Conservation (phyloP, 2,797 vertebrate species). For the Pygocentrus nattereri region DNA sequence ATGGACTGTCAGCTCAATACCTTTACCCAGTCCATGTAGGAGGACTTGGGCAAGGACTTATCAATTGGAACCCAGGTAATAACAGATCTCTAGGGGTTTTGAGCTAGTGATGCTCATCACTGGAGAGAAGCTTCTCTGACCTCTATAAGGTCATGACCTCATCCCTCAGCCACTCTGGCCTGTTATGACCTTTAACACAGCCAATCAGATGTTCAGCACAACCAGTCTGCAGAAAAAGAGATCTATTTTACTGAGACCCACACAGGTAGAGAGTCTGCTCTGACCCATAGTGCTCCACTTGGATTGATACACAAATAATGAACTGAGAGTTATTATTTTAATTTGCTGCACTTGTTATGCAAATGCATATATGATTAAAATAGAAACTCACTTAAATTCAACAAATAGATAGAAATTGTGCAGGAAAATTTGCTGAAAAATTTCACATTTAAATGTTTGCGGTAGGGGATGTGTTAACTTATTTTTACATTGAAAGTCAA, state of each 20-base stretch:
- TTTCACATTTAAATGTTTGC: too few relatives aligned
- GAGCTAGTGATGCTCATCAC: slow-evolving; percentile 11
- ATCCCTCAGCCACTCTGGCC: slow-evolving; percentile 2
- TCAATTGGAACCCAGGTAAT: not conserved
- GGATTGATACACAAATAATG: too few relatives aligned
- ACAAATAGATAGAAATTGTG: too few relatives aligned
- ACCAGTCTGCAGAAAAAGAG: not conserved
- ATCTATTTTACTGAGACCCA: not conserved
- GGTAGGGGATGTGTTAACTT: too few relatives aligned
- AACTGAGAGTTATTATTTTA: too few relatives aligned
- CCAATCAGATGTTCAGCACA: not conserved
- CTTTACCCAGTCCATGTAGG: not conserved
- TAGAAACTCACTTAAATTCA: too few relatives aligned
- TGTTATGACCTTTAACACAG: slow-evolving; percentile 29
- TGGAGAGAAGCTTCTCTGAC: slow-evolving; percentile 8
- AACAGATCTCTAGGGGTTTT: not conserved
- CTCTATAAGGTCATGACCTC: slow-evolving; percentile 27
- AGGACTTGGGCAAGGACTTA: not conserved
- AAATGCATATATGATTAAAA: too few relatives aligned
- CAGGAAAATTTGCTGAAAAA: too few relatives aligned
- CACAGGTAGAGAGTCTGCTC: not conserved
- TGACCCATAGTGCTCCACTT: too few relatives aligned
- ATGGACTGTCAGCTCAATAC: not conserved
- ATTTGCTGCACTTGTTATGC: too few relatives aligned
- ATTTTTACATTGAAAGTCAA: too few relatives aligned